These are phyloP conservation scores for Chiloscyllium plagiosum DNA, from an alignment of 2,113 vertebrate species.

Conservation along the genomic window DNA sequence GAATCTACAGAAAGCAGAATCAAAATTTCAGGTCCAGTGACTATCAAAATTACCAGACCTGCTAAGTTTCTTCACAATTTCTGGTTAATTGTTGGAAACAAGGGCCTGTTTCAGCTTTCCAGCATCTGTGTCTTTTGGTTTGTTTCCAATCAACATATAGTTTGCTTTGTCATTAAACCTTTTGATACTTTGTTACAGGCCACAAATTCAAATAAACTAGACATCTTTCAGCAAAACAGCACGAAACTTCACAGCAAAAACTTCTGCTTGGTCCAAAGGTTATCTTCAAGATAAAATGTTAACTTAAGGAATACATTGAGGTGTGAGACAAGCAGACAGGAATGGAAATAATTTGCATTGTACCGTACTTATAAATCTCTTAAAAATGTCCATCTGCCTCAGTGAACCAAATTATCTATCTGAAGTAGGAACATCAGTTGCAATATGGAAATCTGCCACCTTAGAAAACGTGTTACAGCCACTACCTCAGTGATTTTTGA, in stretches of 20 bases:
- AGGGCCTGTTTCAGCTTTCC: too few species aligned
- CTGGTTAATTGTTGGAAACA: too few species aligned
- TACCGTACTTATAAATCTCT: neutral
- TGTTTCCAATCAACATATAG: neutral
- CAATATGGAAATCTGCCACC: neutral
- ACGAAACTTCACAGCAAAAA: neutral
- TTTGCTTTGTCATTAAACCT: neutral
- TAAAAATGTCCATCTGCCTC: neutral
- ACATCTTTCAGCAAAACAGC: neutral
- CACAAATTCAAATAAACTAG: neutral
- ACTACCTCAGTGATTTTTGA: neutral
- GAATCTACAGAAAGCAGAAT: too few species aligned
- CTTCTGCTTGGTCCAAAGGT: neutral
- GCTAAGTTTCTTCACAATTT: too few species aligned
- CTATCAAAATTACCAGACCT: too few species aligned
- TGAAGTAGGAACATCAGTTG: neutral
- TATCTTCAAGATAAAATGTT: neutral
- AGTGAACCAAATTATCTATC: too few species aligned
- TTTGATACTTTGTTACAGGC: neutral
- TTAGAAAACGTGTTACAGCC: neutral
- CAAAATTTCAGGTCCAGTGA: too few species aligned
- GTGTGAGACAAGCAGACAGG: neutral
- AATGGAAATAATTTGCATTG: neutral
- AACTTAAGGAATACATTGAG: neutral
- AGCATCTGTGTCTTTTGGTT: too few species aligned